Conservation (phyloP, 2,888 invertebrate genomes). For the Pogonocherus hispidulus region DNA sequence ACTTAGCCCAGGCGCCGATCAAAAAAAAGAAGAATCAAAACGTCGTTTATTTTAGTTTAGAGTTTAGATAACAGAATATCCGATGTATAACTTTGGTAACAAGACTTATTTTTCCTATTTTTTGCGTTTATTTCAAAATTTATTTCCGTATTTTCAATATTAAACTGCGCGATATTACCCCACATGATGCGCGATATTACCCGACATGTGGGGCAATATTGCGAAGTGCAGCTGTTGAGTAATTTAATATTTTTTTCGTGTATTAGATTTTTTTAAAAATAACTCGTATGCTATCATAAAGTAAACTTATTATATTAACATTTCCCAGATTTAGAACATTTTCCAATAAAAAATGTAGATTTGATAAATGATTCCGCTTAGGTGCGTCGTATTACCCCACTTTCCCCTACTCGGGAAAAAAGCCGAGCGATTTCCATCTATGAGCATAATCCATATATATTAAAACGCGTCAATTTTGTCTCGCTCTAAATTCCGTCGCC, state of each 20-base stretch:
- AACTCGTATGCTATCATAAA: not conserved
- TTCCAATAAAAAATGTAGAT: too few species aligned
- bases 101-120: not conserved
- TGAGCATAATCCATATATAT: too few species aligned
- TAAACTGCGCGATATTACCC: not conserved
- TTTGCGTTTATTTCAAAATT: constrained; percentile 4
- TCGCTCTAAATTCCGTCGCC: too few species aligned
- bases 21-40: too few species aligned
- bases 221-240: not conserved
- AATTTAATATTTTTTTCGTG: constrained; percentile 3
- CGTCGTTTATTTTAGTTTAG: too few species aligned
- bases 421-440: too few species aligned
- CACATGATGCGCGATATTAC: not conserved
- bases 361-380: constrained; percentile 9
- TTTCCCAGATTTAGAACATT: too few species aligned
- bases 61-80: not conserved
- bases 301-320: too few species aligned
- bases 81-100: not conserved
- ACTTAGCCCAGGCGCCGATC: not conserved
- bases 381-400: constrained; percentile 1
- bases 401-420: not conserved
- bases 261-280: not conserved
- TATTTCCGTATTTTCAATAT: constrained; percentile 3
- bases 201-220: constrained; percentile 7
- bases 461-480: too few species aligned